Conservation (phyloP, 1,140 invertebrate species). For the Mesaphorura yosii region DNA sequence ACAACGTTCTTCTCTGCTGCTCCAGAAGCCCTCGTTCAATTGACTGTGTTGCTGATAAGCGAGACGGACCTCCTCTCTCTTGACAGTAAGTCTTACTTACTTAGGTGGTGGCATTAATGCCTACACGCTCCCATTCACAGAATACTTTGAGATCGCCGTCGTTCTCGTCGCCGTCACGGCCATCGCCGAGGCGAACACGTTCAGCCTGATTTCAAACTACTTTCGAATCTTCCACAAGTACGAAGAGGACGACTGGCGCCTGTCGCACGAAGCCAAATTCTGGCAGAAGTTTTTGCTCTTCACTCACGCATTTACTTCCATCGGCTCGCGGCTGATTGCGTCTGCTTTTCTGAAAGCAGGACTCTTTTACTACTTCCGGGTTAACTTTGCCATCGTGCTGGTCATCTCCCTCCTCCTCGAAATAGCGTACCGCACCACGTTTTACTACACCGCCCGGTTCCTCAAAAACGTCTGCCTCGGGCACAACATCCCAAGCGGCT, state of each 20-base stretch:
- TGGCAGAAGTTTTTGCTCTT: conserved; percentile 22
- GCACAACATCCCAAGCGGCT: conserved; percentile 21
- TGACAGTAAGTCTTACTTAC: too few species aligned
- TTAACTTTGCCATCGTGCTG: conserved; percentile 13
- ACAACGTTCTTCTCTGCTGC: conserved; percentile 26
- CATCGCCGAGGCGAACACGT: conserved; percentile 24
- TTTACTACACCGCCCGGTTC: conserved; percentile 19
- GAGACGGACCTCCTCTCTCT: too few species aligned
- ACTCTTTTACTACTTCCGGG: neutral
- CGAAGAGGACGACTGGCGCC: conserved; percentile 19
- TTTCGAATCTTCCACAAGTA: conserved; percentile 23
- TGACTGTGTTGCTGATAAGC: conserved; percentile 20
- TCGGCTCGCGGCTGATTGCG: conserved; percentile 20
- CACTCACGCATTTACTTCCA: conserved; percentile 24
- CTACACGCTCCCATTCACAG: too few species aligned
- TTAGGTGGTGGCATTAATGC: too few species aligned
- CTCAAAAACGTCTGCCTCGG: conserved; percentile 10
- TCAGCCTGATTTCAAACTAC: conserved; percentile 21
- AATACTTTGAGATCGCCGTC: conserved; percentile 25
- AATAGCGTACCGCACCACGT: conserved; percentile 9
- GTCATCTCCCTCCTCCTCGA: conserved; percentile 3
- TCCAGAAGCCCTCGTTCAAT: conserved; percentile 26
- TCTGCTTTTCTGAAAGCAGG: conserved; percentile 11
- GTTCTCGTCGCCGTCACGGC: conserved; percentile 16
- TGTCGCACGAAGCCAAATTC: conserved; percentile 16